Percentiles rank a stretch among this genome's conserved stretches.
Evolutionary conservation across 2,113 vertebrate species (phyloP).

Genomic region (Leptobrachium leishanense): DNA sequence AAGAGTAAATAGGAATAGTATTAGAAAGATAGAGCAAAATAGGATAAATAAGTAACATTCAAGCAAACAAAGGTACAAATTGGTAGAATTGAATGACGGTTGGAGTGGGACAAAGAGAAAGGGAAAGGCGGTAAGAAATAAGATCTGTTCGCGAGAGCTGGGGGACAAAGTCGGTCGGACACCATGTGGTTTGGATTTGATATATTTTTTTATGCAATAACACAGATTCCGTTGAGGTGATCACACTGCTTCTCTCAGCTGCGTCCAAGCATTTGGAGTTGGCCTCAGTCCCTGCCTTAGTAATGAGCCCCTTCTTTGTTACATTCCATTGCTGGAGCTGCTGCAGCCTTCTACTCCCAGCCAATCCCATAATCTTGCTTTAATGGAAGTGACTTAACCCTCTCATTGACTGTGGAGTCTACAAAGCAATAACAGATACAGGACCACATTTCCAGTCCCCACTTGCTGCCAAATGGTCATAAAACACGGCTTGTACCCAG

Average conservation of each 20-base stretch:
- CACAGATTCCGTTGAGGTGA: constrained; percentile 31
- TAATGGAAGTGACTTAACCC: constrained; percentile 41
- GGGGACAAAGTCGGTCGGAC: constrained; percentile 25
- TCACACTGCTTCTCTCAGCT: constrained; percentile 42
- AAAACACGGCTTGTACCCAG: constrained; percentile 13
- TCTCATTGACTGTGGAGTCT: neutral
- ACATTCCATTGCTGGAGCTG: constrained; percentile 31
- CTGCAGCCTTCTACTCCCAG: constrained; percentile 23
- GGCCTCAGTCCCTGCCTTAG: constrained; percentile 37
- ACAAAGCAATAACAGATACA: neutral
- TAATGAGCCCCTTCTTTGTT: constrained; percentile 48
- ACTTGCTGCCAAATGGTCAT: constrained; percentile 30
- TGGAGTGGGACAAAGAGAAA: neutral
- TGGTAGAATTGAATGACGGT: neutral
- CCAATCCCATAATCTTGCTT: constrained; percentile 41
- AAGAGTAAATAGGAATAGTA: too few relatives aligned
- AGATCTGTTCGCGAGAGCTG: constrained; percentile 10
- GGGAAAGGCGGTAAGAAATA: neutral
- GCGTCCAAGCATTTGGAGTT: constrained; percentile 41
- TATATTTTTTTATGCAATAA: constrained; percentile 43
- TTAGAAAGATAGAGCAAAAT: too few relatives aligned
- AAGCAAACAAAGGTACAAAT: too few relatives aligned
- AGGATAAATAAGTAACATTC: too few relatives aligned
- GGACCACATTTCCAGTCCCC: neutral
- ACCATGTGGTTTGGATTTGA: constrained; percentile 37